phyloP scores from a whole-genome alignment of 2,113 vertebrate species.

The Melanerpes aurifrons region DNA sequence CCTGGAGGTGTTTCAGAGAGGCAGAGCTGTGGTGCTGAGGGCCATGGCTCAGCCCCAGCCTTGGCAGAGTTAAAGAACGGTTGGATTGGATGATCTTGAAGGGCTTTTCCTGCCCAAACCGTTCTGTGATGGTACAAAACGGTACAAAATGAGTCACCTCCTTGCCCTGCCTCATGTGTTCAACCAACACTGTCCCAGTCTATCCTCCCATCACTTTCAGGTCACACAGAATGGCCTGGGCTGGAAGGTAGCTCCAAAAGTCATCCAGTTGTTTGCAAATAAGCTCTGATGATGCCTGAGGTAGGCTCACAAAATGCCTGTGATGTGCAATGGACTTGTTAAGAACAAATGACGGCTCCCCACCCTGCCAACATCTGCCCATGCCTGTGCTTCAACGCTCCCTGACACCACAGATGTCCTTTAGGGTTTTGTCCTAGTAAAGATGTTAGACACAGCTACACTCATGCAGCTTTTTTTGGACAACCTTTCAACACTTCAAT shows the following conservation, averaged over 20 bases:
- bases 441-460: conserved; percentile 60
- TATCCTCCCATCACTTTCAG: neutral
- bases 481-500: conserved; percentile 57
- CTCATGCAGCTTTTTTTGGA: conserved; percentile 25
- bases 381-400: neutral
- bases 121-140: too few relatives aligned
- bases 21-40: too few relatives aligned
- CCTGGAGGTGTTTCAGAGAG: too few relatives aligned
- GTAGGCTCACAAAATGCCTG: neutral
- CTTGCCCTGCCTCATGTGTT: neutral
- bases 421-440: conserved; percentile 68
- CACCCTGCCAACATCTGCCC: neutral
- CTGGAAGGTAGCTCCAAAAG: too few relatives aligned
- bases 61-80: too few relatives aligned
- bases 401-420: conserved; percentile 46
- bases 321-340: neutral
- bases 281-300: neutral
- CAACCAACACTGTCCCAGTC: neutral
- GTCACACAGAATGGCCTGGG: too few relatives aligned
- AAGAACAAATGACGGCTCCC: neutral
- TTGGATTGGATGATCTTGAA: too few relatives aligned
- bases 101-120: too few relatives aligned
- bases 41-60: too few relatives aligned
- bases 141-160: neutral
- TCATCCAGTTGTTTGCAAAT: neutral